These are phyloP conservation scores for Leucophora obtusa DNA, from an alignment of 2,888 invertebrate genomes.

Conservation along the genomic window DNA sequence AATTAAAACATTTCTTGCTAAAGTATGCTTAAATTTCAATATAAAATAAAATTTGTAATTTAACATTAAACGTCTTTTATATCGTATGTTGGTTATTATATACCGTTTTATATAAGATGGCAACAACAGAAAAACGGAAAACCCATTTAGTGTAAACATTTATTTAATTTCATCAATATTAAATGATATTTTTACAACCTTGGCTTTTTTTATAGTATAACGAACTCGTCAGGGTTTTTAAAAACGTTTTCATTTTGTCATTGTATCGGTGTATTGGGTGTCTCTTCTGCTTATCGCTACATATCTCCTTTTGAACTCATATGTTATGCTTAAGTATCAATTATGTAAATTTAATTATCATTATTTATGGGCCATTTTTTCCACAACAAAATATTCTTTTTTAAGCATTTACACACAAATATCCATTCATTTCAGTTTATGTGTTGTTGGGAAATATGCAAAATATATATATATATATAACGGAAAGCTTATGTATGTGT, in stretches of 20 bases:
- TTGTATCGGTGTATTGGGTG: not conserved
- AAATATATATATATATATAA: not conserved
- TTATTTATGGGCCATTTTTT: slow-evolving; percentile 55
- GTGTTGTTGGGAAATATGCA: slow-evolving; percentile 4
- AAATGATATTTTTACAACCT: slow-evolving; percentile 56
- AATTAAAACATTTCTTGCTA: not conserved
- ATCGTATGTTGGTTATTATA: not conserved
- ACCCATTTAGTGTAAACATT: slow-evolving; percentile 43
- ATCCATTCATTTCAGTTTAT: slow-evolving; percentile 42
- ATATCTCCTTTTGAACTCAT: slow-evolving; percentile 26
- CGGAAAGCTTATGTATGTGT: slow-evolving; percentile 15
- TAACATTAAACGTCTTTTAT: not conserved
- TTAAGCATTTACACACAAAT: slow-evolving; percentile 16
- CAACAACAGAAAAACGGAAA: not conserved
- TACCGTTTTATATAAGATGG: not conserved
- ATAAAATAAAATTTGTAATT: not conserved
- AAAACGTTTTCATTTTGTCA: not conserved
- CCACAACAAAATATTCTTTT: slow-evolving; percentile 13
- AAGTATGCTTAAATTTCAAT: not conserved
- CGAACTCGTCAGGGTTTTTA: not conserved
- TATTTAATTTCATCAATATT: slow-evolving; percentile 64
- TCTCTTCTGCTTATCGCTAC: slow-evolving; percentile 10
- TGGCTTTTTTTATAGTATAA: slow-evolving; percentile 15
- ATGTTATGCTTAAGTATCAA: slow-evolving; percentile 60
- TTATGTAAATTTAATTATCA: slow-evolving; percentile 66